Percentiles rank a stretch among this genome's conserved stretches.
Evolutionary conservation across 2,113 vertebrate genomes (phyloP).

Genomic region (Bufo bufo): DNA sequence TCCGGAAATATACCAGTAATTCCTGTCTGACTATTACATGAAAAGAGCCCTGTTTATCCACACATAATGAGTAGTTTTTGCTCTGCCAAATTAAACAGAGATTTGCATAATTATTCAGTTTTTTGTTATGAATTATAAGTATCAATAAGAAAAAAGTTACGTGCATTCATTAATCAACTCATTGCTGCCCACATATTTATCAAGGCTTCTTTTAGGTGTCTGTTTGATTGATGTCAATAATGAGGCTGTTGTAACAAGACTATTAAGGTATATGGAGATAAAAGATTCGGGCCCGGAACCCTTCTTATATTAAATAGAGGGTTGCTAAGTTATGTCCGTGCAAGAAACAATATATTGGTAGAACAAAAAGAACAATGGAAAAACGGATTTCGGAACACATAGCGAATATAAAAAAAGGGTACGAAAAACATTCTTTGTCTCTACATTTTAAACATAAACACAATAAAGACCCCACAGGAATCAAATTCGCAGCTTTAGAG

Average conservation of each 20-base stretch:
- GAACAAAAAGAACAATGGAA: no score
- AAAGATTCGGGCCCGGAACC: no score
- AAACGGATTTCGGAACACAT: no score
- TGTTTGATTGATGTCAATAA: background rate
- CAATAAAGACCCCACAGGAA: no score
- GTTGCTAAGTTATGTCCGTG: no score
- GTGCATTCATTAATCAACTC: background rate
- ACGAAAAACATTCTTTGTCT: no score
- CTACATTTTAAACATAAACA: no score
- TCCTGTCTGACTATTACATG: conserved; percentile 27
- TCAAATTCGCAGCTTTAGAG: no score
- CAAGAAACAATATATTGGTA: no score
- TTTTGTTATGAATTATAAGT: conserved; percentile 2
- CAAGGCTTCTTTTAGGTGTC: background rate
- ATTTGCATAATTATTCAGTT: conserved; percentile 40
- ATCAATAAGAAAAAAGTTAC: conserved; percentile 2
- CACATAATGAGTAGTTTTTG: conserved; percentile 33
- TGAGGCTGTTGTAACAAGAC: background rate
- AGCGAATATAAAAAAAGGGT: no score
- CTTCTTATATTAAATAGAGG: no score
- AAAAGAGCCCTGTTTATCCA: conserved; percentile 25
- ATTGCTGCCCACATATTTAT: background rate
- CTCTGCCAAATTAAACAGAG: conserved; percentile 37
- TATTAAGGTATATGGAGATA: background rate
- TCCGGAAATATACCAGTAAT: conserved; percentile 16